phyloP scores from a whole-genome alignment of 2,113 vertebrate genomes.

The Jaculus jaculus region DNA sequence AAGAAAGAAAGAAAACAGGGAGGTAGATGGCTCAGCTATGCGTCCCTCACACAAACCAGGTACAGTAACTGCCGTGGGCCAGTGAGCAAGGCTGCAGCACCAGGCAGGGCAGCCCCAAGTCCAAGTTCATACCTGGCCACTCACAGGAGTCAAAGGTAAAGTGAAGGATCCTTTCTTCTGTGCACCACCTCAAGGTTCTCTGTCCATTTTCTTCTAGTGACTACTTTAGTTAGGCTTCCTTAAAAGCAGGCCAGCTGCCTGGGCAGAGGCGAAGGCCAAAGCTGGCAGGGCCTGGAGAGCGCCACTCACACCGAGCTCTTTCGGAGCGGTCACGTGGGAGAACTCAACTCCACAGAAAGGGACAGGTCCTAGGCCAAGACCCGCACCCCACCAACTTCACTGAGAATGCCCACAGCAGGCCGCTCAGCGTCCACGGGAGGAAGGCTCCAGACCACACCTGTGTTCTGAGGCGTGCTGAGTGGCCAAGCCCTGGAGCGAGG shows the following conservation, averaged over 20 bases:
- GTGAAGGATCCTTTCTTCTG: neutral
- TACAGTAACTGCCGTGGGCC: neutral
- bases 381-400: neutral
- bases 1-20: no score
- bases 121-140: neutral
- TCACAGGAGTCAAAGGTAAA: neutral
- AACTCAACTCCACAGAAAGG: neutral
- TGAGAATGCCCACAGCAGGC: fast-evolving
- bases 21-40: neutral
- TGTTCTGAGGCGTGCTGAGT: neutral
- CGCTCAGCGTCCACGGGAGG: neutral
- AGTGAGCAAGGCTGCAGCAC: neutral
- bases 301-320: no score
- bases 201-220: neutral
- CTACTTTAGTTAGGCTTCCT: neutral
- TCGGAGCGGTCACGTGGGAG: neutral
- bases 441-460: neutral
- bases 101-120: neutral
- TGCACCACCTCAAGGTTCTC: neutral
- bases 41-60: neutral
- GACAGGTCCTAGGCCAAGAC: neutral
- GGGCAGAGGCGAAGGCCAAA: neutral
- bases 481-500: neutral
- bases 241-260: neutral
- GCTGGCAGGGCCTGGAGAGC: neutral